These are phyloP conservation scores for Sabatieria punctata DNA, from an alignment of 2,888 invertebrate species.

Conservation along the genomic window DNA sequence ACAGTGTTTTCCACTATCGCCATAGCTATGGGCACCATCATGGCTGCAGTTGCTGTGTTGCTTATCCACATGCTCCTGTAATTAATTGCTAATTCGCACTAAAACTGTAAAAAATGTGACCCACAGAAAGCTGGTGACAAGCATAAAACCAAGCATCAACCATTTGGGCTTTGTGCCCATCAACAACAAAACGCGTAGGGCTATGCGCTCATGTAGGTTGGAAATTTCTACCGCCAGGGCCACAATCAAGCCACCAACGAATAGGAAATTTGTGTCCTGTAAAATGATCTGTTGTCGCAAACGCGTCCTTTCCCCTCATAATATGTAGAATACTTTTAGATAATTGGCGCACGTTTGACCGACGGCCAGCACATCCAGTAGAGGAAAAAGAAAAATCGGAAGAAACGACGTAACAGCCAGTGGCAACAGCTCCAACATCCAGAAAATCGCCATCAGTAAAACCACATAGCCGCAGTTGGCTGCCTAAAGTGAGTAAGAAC, in stretches of 20 bases:
- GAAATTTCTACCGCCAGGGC: slow-evolving; percentile 28
- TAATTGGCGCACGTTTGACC: slow-evolving; percentile 16
- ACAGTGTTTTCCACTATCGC: slow-evolving; percentile 5
- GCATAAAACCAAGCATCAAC: slow-evolving; percentile 1
- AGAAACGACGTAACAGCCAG: slow-evolving; percentile 20
- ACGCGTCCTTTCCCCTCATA: no score
- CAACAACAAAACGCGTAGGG: slow-evolving; percentile 3
- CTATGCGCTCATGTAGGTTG: slow-evolving; percentile 22
- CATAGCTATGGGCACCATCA: neutral
- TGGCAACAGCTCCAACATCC: slow-evolving; percentile 20
- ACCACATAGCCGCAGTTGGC: slow-evolving; percentile 17
- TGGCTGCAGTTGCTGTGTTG: neutral
- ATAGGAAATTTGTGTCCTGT: slow-evolving; percentile 27
- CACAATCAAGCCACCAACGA: slow-evolving; percentile 28
- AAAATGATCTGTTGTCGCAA: slow-evolving; percentile 9
- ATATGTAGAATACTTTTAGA: slow-evolving; percentile 14
- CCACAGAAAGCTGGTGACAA: neutral
- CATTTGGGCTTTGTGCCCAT: slow-evolving; percentile 6
- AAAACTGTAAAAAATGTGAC: no score
- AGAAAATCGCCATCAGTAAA: slow-evolving; percentile 18
- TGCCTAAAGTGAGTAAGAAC: no score
- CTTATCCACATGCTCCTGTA: neutral
- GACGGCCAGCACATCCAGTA: slow-evolving; percentile 16
- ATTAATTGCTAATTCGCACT: no score
- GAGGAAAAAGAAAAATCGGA: slow-evolving; percentile 18